Evolutionary conservation across 2,888 invertebrate species (phyloP).

Genomic region (Shargacucullia verbasci): DNA sequence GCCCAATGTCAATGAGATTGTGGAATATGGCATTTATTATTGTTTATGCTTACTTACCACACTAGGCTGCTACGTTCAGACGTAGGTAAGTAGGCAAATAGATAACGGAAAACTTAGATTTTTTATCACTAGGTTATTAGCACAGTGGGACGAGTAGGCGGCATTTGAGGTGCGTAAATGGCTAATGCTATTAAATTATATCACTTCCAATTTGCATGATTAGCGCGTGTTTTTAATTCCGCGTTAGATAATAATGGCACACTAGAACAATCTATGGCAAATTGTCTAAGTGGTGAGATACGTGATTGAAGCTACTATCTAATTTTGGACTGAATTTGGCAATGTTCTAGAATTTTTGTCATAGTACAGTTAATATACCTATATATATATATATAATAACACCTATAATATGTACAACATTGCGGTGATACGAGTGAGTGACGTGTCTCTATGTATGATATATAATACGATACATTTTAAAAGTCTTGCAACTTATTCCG

Average conservation of each 20-base stretch:
- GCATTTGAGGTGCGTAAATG: slow-evolving; percentile 3
- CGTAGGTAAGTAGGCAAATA: neutral
- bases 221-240: neutral
- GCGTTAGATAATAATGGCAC: neutral
- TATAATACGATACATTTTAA: no score
- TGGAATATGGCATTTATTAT: no score
- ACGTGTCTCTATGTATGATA: no score
- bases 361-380: neutral
- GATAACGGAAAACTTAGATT: slow-evolving; percentile 11
- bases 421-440: no score
- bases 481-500: no score
- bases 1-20: neutral
- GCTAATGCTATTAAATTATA: slow-evolving; percentile 8
- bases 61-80: neutral
- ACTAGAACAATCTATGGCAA: slow-evolving; percentile 14
- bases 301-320: slow-evolving; percentile 5
- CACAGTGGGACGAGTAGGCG: slow-evolving; percentile 14
- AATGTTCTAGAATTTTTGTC: neutral
- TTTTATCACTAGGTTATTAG: slow-evolving; percentile 25
- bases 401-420: no score
- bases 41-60: no score
- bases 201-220: slow-evolving; percentile 7
- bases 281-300: slow-evolving; percentile 4
- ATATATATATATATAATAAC: neutral
- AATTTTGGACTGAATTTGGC: slow-evolving; percentile 6